Conservation (phyloP, 2,797 vertebrate species). For the Phataginus tricuspis region DNA sequence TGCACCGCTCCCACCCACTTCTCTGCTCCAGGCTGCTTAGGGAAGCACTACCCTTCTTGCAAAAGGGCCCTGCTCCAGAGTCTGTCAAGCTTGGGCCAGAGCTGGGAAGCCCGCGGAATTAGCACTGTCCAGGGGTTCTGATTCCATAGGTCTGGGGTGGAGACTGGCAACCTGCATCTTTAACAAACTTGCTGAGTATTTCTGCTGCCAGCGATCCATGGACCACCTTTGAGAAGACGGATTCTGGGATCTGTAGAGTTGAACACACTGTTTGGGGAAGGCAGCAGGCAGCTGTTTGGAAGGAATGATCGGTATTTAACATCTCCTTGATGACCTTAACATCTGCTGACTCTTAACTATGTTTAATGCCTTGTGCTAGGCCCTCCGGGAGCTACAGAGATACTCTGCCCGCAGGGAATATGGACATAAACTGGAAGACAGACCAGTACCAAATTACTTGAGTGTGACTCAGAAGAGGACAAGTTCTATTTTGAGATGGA, state of each 20-base stretch:
- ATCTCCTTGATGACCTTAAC: background rate
- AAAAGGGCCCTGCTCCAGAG: background rate
- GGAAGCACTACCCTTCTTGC: background rate
- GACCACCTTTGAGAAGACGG: background rate
- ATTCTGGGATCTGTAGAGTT: background rate
- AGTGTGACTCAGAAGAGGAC: background rate
- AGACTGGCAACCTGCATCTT: background rate
- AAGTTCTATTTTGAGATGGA: background rate
- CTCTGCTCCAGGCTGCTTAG: background rate
- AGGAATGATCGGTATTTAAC: background rate
- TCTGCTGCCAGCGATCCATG: background rate
- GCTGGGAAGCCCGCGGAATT: background rate
- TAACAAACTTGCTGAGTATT: background rate
- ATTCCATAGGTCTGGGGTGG: background rate
- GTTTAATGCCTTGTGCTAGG: background rate
- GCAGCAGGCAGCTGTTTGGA: background rate
- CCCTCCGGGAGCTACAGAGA: background rate
- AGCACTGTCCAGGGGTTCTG: background rate
- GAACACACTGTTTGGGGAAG: background rate
- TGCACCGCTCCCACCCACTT: fast-evolving
- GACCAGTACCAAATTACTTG: background rate
- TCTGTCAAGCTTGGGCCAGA: background rate
- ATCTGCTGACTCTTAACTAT: background rate
- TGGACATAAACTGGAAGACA: background rate
- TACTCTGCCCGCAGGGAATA: background rate